Conservation (phyloP, 2,888 invertebrate genomes). For the Leptogaster cylindrica region DNA sequence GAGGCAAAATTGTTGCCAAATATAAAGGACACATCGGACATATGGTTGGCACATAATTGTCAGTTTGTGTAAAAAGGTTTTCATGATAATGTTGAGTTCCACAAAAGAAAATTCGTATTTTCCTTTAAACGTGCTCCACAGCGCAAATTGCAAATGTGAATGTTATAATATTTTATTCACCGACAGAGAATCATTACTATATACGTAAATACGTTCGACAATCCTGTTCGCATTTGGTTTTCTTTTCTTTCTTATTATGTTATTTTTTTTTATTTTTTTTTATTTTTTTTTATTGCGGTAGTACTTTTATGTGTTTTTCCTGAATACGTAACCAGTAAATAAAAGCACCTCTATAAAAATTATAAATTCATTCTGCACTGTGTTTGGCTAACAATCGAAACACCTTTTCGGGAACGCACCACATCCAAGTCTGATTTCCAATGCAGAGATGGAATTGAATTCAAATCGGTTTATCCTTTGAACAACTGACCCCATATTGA, state of each 20-base stretch:
- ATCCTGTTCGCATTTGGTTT: too few relatives aligned
- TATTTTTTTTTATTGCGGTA: too few relatives aligned
- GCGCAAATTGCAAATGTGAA: background rate
- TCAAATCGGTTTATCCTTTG: constrained; percentile 17
- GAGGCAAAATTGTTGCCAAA: constrained; percentile 10
- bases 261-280: too few relatives aligned
- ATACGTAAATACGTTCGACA: too few relatives aligned
- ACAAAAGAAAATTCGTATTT: constrained; percentile 4
- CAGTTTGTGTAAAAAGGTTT: background rate
- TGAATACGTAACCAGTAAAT: too few relatives aligned
- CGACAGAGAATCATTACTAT: too few relatives aligned
- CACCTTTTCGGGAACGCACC: background rate
- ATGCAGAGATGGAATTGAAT: constrained; percentile 37
- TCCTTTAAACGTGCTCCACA: background rate
- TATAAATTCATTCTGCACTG: constrained; percentile 33
- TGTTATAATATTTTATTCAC: constrained; percentile 29
- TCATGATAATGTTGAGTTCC: constrained; percentile 25
- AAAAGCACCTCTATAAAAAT: constrained; percentile 28
- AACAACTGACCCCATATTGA: constrained; percentile 5
- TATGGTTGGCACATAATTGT: too few relatives aligned
- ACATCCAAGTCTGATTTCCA: background rate
- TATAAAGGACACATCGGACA: too few relatives aligned
- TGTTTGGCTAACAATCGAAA: too few relatives aligned
- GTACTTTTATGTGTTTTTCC: background rate
- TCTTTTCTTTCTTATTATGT: too few relatives aligned